Conservation (phyloP, 2,113 vertebrate species). For the Phasianus colchicus region DNA sequence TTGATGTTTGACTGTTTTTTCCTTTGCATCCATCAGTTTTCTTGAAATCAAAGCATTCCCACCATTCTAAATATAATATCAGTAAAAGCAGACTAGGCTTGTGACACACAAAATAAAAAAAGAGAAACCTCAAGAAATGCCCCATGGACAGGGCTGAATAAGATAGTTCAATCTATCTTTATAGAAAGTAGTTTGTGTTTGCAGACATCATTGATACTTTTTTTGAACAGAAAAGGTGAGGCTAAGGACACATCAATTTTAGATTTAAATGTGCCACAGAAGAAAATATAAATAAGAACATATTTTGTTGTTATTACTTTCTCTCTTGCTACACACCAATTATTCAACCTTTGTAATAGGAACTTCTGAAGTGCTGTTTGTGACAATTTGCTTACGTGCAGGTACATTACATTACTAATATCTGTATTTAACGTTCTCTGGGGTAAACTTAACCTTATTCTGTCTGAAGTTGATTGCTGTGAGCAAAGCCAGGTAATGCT, state of each 20-base stretch:
- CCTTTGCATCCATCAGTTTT: not conserved
- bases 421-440: not conserved
- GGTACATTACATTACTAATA: not conserved
- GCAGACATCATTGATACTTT: rapidly evolving
- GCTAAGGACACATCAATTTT: not conserved
- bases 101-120: rapidly evolving
- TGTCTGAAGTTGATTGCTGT: not conserved
- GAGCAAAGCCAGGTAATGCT: not conserved
- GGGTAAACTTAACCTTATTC: not conserved
- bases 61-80: not conserved
- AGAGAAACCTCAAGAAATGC: not conserved
- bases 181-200: not conserved
- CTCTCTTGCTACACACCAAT: rapidly evolving
- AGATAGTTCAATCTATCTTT: not conserved
- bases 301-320: not conserved
- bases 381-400: rapidly evolving
- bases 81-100: not conserved
- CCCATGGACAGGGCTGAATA: not conserved
- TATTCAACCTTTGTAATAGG: not conserved
- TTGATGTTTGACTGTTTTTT: not conserved
- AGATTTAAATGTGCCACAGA: not conserved
- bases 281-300: not conserved
- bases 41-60: not conserved
- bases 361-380: not conserved
- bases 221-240: not conserved